phyloP scores from a whole-genome alignment of 1,140 invertebrate genomes.

The Drosophila trapezifrons region DNA sequence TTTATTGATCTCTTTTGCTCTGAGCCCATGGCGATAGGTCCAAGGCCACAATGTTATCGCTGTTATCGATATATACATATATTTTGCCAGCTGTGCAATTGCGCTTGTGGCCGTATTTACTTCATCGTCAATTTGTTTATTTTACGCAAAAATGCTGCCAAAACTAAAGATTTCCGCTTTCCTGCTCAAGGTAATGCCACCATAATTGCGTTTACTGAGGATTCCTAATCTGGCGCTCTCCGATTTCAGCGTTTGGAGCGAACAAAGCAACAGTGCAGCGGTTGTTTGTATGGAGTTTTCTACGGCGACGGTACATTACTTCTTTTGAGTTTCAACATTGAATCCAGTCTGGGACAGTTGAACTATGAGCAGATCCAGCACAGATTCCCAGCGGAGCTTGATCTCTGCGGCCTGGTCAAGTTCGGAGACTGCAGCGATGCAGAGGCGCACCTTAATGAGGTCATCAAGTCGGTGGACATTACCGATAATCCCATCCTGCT shows the following conservation, averaged over 20 bases:
- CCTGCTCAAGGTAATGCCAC: constrained; percentile 81
- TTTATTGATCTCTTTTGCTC: background rate
- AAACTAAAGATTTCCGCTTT: constrained; percentile 85
- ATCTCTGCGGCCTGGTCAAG: constrained; percentile 89
- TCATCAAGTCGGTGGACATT: constrained; percentile 89
- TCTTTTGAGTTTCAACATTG: constrained; percentile 87
- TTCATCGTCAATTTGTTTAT: constrained; percentile 26
- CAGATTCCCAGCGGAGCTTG: constrained; percentile 89
- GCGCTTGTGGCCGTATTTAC: constrained; percentile 41
- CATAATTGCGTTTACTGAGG: background rate
- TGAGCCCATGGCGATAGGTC: constrained; percentile 26
- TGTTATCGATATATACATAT: constrained; percentile 59
- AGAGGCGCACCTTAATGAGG: constrained; percentile 86
- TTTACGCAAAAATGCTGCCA: constrained; percentile 77
- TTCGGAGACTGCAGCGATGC: constrained; percentile 86
- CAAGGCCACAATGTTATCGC: background rate
- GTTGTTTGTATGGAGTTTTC: constrained; percentile 90
- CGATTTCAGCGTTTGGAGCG: constrained; percentile 86
- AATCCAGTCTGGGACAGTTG: constrained; percentile 85
- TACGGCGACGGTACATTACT: constrained; percentile 88
- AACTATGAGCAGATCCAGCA: constrained; percentile 86
- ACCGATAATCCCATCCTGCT: constrained; percentile 90
- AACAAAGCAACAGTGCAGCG: constrained; percentile 86
- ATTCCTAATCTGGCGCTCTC: background rate
- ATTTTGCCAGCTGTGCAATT: constrained; percentile 74